Base-by-base conservation (phyloP, 2,113 vertebrate species). In the Gasterosteus aculeatus region DNA sequence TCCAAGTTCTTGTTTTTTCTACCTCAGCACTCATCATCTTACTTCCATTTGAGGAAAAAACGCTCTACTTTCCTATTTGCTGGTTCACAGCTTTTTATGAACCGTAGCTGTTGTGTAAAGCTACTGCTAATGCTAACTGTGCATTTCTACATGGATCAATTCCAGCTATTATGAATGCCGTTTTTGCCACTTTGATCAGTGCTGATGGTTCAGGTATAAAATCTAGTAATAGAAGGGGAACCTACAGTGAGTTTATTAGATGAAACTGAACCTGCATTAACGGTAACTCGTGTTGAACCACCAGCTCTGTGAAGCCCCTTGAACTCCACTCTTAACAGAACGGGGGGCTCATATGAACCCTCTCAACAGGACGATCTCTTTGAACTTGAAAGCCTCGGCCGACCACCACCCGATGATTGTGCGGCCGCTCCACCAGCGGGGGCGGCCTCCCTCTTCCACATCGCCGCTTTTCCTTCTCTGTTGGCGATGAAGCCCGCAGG, bases 401-500 rank as follows among this genome's bases (percentile, higher is more conserved):
- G 14, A 38, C 79, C 61, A 11, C 75, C 47, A 5, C 72, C 65
- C 16, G 75, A 77, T 56, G 66, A 74, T 76, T 78, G 83, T 71
- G 77, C 79, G 72, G 75, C 74, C 19, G 69, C 74, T 69, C 68
- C 46, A 31, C 10, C 64, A 66, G 8, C 57, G 4, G 53, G 6
- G 67, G 58, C n/a, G 16, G 29, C 66, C 47, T 58, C 57, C 42
- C 42, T 29, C 64, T 46, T 81, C 56, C 63, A 33, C 72, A 49
- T 88, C 74, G 77, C 86, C 42, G 81, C 33, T 38, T 8, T 60
- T 19, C 54, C 54, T 29, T 76, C 87, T 44, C 75, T 78, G 62
- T 70, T 72, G 39, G 88, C 87, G 74, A 82, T 84, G 46, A 91
- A 83, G 60, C 83, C 81, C 75, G 29, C 79, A 85, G 93, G 94